Conservation (phyloP, 2,888 invertebrate species). For the Megamerina dolium region DNA sequence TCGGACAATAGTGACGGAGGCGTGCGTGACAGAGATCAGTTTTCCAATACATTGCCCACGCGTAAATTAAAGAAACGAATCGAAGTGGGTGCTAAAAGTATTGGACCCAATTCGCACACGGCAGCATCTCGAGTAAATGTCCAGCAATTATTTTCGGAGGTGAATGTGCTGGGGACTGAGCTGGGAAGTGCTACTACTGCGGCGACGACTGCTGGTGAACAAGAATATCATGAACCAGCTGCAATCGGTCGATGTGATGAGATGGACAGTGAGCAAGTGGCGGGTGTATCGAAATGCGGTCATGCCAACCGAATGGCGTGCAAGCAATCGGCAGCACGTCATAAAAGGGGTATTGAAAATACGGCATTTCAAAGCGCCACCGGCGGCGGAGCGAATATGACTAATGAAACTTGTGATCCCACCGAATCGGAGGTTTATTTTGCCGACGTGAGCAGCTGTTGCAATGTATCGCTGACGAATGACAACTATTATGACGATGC, state of each 20-base stretch:
- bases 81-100: conserved; percentile 49
- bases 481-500: conserved; percentile 49
- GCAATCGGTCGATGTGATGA: conserved; percentile 26
- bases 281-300: conserved; percentile 16
- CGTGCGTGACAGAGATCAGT: conserved; percentile 47
- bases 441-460: conserved; percentile 79
- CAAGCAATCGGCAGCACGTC: conserved; percentile 17
- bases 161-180: conserved; percentile 5
- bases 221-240: conserved; percentile 41
- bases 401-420: conserved; percentile 50
- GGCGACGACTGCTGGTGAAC: conserved; percentile 20
- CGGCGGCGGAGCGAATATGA: conserved; percentile 6
- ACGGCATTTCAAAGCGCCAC: conserved; percentile 58
- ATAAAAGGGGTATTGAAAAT: conserved; percentile 66
- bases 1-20: conserved; percentile 51
- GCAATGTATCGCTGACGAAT: conserved; percentile 64
- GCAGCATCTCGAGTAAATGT: conserved; percentile 47
- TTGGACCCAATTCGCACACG: conserved; percentile 38
- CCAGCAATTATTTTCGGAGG: conserved; percentile 46
- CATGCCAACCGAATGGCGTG: conserved; percentile 5
- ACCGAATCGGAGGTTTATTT: conserved; percentile 81
- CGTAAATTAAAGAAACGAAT: conserved; percentile 55
- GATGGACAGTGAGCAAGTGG: conserved; percentile 27
- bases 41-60: conserved; percentile 54
- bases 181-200: not conserved